These are phyloP conservation scores for Rhinolophus ferrumequinum DNA, from an alignment of 2,113 vertebrate genomes.

Conservation along the genomic window DNA sequence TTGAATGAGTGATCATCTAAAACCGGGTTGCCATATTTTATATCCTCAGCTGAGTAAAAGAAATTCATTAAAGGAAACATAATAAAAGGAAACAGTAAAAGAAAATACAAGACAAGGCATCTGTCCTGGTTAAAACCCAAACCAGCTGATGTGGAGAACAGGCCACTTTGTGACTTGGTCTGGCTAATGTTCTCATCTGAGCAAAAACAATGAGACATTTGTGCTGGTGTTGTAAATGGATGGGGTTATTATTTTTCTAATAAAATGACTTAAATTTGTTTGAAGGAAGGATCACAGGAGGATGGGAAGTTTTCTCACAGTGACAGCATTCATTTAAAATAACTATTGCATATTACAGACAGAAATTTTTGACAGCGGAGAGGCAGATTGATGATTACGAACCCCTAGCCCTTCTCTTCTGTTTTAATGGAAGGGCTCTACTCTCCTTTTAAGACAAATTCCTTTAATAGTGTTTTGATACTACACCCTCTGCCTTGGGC, in stretches of 20 bases:
- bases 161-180: conserved; percentile 40
- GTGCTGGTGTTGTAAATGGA: conserved; percentile 27
- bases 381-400: background rate
- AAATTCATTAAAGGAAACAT: conserved; percentile 65
- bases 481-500: background rate
- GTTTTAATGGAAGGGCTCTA: background rate
- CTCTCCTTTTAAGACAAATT: background rate
- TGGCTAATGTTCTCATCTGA: conserved; percentile 39
- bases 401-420: background rate
- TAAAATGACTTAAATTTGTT: conserved; percentile 45
- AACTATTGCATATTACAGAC: background rate
- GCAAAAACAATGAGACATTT: conserved; percentile 45
- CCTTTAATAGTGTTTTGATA: background rate
- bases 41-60: conserved; percentile 55
- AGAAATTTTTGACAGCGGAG: background rate
- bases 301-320: background rate
- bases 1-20: conserved; percentile 57
- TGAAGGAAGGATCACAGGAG: conserved; percentile 50
- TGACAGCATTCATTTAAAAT: background rate
- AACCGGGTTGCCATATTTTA: conserved; percentile 73
- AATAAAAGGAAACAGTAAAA: conserved; percentile 73
- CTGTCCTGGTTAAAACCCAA: conserved; percentile 59
- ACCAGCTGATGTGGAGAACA: conserved; percentile 34
- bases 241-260: conserved; percentile 56
- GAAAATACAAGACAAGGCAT: conserved; percentile 66